Percentiles rank a stretch among this genome's conserved stretches.
Conservation (phyloP, 2,113 vertebrate species). For the Acanthisitta chloris region DNA sequence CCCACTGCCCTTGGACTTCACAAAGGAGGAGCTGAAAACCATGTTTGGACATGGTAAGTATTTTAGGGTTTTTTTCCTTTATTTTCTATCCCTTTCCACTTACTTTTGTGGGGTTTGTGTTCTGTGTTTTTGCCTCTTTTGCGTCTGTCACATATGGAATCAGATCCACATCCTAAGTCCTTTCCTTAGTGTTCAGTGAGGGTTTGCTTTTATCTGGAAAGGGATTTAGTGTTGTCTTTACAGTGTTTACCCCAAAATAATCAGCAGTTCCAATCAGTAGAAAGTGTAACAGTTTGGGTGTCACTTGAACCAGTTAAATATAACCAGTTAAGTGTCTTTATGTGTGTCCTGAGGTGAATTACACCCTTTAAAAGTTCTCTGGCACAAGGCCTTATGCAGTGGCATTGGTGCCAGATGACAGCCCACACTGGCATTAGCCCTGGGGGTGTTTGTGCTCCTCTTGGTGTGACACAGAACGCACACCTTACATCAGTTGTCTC, state of each 20-base stretch:
- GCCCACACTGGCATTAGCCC: no score
- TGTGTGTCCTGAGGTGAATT: background rate
- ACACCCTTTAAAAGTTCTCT: background rate
- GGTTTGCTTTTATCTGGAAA: background rate
- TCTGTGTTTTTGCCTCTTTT: background rate
- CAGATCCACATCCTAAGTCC: background rate
- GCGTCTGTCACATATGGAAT: background rate
- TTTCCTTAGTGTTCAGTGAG: background rate
- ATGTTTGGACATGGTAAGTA: constrained; percentile 77
- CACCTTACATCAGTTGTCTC: constrained; percentile 45
- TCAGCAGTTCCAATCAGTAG: background rate
- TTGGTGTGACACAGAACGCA: background rate
- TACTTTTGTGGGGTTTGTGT: background rate
- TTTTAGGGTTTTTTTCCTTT: background rate
- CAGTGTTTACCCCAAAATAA: background rate
- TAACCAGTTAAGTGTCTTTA: background rate
- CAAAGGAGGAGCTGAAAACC: constrained; percentile 73
- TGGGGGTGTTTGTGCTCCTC: background rate
- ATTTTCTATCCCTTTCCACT: background rate
- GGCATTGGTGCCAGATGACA: no score
- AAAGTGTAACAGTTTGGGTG: background rate
- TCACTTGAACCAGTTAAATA: background rate
- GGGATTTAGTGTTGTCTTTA: background rate
- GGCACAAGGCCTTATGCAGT: no score
- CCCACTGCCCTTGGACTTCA: constrained; percentile 78